Evolutionary conservation across 2,797 vertebrate genomes (phyloP).

Genomic region (Sebastes oblongus): DNA sequence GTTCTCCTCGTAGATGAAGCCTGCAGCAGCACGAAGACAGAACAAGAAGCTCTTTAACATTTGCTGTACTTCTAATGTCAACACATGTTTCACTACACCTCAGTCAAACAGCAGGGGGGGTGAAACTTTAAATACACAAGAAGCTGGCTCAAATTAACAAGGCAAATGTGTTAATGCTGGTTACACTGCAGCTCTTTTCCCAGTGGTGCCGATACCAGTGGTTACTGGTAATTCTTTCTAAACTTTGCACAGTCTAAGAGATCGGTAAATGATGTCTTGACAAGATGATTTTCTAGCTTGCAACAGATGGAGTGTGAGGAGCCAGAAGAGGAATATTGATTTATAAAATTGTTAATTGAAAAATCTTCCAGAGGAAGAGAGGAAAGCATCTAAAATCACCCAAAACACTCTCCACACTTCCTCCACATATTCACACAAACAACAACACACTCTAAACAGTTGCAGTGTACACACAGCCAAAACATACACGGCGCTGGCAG

Average conservation of each 20-base stretch:
- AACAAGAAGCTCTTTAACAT: not conserved
- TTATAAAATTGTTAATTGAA: slow-evolving; percentile 43
- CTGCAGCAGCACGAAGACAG: not conserved
- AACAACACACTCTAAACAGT: slow-evolving; percentile 1
- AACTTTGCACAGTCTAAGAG: not conserved
- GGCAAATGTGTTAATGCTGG: not conserved
- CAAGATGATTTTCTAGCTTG: not conserved
- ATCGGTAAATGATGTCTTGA: slow-evolving; percentile 2
- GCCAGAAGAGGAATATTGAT: slow-evolving; percentile 27
- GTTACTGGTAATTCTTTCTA: not conserved
- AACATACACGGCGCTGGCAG: slow-evolving; percentile 35
- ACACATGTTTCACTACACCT: not conserved
- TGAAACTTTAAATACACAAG: not conserved
- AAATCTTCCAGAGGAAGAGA: slow-evolving; percentile 24
- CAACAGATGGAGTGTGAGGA: not conserved
- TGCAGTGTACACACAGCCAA: slow-evolving; percentile 35
- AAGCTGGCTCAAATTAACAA: not conserved
- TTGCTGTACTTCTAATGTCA: not conserved
- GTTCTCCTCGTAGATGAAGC: not conserved
- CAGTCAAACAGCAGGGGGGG: not conserved
- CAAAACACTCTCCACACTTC: not conserved
- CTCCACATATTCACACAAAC: slow-evolving; percentile 20
- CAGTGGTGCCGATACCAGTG: not conserved
- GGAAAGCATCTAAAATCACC: slow-evolving; percentile 27
- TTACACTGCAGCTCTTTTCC: not conserved